Evolutionary conservation across 2,888 invertebrate genomes (phyloP).

Genomic region (Acrobasis consociella): DNA sequence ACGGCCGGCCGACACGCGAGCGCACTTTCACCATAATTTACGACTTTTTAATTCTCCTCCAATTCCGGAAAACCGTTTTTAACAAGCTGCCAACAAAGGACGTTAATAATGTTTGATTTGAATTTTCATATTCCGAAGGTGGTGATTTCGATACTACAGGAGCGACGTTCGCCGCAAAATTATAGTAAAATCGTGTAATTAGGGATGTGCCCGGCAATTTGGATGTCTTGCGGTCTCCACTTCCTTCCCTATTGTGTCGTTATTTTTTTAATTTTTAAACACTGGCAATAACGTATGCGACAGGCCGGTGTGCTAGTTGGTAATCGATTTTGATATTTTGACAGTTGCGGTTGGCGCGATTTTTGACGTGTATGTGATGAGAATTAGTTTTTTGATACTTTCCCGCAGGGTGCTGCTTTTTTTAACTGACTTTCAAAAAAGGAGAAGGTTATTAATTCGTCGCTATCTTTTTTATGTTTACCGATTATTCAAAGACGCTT

Average conservation of each 20-base stretch:
- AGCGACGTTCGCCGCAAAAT: slow-evolving; percentile 65
- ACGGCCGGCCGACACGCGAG: slow-evolving; percentile 25
- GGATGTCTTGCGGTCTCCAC: slow-evolving; percentile 69
- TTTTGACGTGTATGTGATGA: slow-evolving; percentile 43
- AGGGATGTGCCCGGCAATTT: slow-evolving; percentile 69
- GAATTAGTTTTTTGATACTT: slow-evolving; percentile 49
- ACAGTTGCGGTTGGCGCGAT: slow-evolving; percentile 74
- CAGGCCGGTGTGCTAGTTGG: slow-evolving; percentile 52
- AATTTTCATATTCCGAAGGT: slow-evolving; percentile 62
- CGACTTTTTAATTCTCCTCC: slow-evolving; percentile 39
- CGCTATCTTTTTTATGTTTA: too few relatives aligned
- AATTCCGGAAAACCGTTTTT: slow-evolving; percentile 48
- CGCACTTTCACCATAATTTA: slow-evolving; percentile 54
- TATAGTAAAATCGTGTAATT: slow-evolving; percentile 76
- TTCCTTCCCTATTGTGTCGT: slow-evolving; percentile 76
- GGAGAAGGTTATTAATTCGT: too few relatives aligned
- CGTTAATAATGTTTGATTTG: slow-evolving; percentile 71
- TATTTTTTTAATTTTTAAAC: slow-evolving; percentile 44
- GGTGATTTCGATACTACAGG: slow-evolving; percentile 64
- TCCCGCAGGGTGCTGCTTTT: slow-evolving; percentile 29
- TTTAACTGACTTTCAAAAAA: too few relatives aligned
- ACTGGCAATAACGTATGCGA: slow-evolving; percentile 41
- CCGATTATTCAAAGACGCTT: too few relatives aligned
- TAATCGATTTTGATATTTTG: slow-evolving; percentile 78
- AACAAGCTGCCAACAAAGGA: slow-evolving; percentile 51